Percentiles rank a stretch among this genome's conserved stretches.
Evolutionary conservation across 2,888 invertebrate species (phyloP).

Genomic region (Scotopteryx bipunctaria): DNA sequence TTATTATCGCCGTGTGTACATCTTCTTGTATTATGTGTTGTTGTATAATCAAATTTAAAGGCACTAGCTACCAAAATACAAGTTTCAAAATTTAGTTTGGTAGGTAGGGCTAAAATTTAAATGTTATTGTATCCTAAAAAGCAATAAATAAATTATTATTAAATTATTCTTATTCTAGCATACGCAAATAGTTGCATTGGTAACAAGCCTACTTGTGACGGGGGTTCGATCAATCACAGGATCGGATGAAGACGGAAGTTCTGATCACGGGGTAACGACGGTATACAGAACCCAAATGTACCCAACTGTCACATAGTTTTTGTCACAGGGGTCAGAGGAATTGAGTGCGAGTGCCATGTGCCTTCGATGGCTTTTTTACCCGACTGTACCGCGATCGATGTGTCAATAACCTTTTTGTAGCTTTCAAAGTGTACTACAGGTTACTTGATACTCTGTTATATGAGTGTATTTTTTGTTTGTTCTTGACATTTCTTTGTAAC

Average conservation of each 20-base stretch:
- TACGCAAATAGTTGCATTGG: constrained; percentile 37
- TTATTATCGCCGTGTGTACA: too few relatives aligned
- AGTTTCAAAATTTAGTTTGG: too few relatives aligned
- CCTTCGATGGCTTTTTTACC: constrained; percentile 11
- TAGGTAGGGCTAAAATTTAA: too few relatives aligned
- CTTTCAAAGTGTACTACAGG: neutral
- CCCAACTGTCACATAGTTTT: constrained; percentile 33
- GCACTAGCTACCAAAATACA: too few relatives aligned
- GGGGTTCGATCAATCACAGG: constrained; percentile 53
- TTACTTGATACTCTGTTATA: too few relatives aligned
- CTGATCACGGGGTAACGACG: constrained; percentile 55
- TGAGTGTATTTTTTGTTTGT: too few relatives aligned
- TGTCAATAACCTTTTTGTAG: neutral
- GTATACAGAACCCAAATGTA: constrained; percentile 41
- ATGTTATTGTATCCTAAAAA: too few relatives aligned
- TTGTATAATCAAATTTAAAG: too few relatives aligned
- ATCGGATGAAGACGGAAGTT: constrained; percentile 49
- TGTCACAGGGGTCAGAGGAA: constrained; percentile 22
- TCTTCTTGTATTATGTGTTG: too few relatives aligned
- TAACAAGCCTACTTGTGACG: constrained; percentile 35
- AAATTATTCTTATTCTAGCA: too few relatives aligned
- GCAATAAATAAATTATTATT: too few relatives aligned
- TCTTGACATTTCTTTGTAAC: too few relatives aligned
- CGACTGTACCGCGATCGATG: neutral
- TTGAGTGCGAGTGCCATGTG: constrained; percentile 1